Evolutionary conservation across 2,888 invertebrate species (phyloP).

Genomic region (Fragum whitleyi): DNA sequence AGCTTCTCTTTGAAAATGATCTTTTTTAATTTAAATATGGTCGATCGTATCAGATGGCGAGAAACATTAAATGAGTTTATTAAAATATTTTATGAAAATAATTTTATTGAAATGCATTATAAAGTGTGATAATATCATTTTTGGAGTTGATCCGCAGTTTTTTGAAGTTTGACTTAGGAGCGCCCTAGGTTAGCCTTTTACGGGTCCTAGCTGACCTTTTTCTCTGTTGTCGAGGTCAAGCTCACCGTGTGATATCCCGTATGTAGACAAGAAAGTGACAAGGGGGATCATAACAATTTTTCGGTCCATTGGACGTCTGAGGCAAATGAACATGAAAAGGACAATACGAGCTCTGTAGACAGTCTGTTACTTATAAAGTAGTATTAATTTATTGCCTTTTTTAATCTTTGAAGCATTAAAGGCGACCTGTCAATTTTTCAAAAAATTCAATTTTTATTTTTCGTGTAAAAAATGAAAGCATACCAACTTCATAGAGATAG

Average conservation of each 20-base stretch:
- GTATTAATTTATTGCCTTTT: slow-evolving; percentile 21
- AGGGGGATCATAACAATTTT: slow-evolving; percentile 53
- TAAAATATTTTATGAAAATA: slow-evolving; percentile 53
- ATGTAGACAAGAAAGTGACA: slow-evolving; percentile 41
- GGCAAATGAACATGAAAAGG: slow-evolving; percentile 23
- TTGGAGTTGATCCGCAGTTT: slow-evolving; percentile 27
- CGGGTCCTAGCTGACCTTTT: slow-evolving; percentile 42
- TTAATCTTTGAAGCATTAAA: slow-evolving; percentile 28
- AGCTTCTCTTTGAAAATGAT: slow-evolving; percentile 52
- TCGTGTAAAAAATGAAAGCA: slow-evolving; percentile 15
- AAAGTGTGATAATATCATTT: slow-evolving; percentile 50
- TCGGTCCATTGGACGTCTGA: slow-evolving; percentile 41
- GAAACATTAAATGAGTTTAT: slow-evolving; percentile 18
- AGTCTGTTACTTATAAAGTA: slow-evolving; percentile 21
- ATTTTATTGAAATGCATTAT: slow-evolving; percentile 61
- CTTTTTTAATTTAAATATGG: slow-evolving; percentile 50
- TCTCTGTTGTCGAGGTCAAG: slow-evolving; percentile 33
- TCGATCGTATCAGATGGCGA: slow-evolving; percentile 38
- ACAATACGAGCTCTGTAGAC: slow-evolving; percentile 3
- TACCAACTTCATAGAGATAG: not conserved
- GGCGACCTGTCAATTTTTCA: slow-evolving; percentile 9
- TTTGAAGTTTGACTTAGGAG: slow-evolving; percentile 56
- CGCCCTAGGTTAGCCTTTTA: slow-evolving; percentile 44
- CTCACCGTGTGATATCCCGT: slow-evolving; percentile 44
- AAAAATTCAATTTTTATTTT: slow-evolving; percentile 14